Base-by-base conservation (phyloP, 2,113 vertebrate species). In the Pagrus major region DNA sequence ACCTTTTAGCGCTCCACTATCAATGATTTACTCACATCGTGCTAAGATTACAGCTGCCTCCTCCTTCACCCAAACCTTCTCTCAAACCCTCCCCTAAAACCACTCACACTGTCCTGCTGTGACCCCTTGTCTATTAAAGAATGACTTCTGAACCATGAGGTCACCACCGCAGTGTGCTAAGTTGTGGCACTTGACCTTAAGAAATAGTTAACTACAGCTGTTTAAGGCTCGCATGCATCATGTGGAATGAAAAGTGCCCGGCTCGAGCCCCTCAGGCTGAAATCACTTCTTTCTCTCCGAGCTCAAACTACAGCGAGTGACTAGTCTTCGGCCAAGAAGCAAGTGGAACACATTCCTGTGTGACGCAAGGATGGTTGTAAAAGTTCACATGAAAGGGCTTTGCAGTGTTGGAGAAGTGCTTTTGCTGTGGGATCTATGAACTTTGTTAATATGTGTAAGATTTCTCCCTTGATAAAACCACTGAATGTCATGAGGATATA, bases 1-100 rank as follows among this genome's bases (percentile, higher is more conserved):
- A 65, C 71, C 88, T 81, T 82, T 78, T 75, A 73, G 73, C 59
- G 33, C 76, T 85, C 70, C 74, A 61, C 86, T 84, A 92, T 92
- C 86, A 93, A 88, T 92, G 84, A 90, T 93, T 94, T 78, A 91
- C 86, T 51, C 86, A 89, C 80, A 80, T 81, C 3, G 78, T 90
- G 78, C 86, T 92, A 86, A 83, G 76, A 92, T 91, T 89, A 93
- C 80, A 83, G 65, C 59, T 41, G 52, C 68, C 66, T 70, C 29
- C 69, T 69, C 70, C 54, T 71, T 80, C 31, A 63, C 66, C 81
- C 63, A 75, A 61, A 78, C 47, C 14, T 27, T 41, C 39, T 35
- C 9, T 65, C 33, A 47, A 68, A 55, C 60, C 56, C 33, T 21
- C 12, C 33, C 42, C 6, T 55, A 44, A 31, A n/a, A 47, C 12